phyloP scores from a whole-genome alignment of 2,113 vertebrate species.

The Chrysochloris asiatica region DNA sequence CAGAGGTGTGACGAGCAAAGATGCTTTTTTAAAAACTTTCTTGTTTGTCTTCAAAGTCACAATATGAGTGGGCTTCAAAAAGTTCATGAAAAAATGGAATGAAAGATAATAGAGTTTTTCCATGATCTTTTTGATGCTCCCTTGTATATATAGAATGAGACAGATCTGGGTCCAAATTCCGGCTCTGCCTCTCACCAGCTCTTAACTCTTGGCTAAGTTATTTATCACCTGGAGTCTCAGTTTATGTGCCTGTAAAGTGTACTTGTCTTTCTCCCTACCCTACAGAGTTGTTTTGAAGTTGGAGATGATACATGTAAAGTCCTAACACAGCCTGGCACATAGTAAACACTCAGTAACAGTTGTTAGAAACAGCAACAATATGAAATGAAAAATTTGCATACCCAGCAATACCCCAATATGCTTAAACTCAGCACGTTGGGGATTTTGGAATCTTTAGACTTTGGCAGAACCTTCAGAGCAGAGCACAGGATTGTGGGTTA shows the following conservation, averaged over 20 bases:
- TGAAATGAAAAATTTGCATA: neutral
- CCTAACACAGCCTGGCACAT: neutral
- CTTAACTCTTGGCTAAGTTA: neutral
- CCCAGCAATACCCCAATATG: accelerated
- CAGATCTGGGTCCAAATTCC: neutral
- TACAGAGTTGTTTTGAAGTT: neutral
- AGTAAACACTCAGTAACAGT: neutral
- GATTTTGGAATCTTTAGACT: neutral
- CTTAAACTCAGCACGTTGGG: too few species aligned
- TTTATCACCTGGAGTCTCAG: neutral
- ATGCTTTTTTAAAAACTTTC: neutral
- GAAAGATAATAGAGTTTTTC: too few species aligned
- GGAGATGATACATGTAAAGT: neutral
- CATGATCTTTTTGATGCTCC: too few species aligned
- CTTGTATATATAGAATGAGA: neutral
- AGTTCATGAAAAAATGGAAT: too few species aligned
- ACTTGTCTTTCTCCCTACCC: accelerated
- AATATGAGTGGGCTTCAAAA: neutral
- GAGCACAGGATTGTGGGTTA: neutral
- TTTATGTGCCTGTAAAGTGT: neutral
- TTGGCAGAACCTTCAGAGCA: neutral
- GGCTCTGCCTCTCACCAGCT: neutral
- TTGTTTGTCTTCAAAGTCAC: neutral
- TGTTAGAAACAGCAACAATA: neutral
- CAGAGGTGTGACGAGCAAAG: neutral